Percentiles rank a stretch among this genome's conserved stretches.
Evolutionary conservation across 2,888 invertebrate species (phyloP).

Genomic region (Bedellia somnulentella): DNA sequence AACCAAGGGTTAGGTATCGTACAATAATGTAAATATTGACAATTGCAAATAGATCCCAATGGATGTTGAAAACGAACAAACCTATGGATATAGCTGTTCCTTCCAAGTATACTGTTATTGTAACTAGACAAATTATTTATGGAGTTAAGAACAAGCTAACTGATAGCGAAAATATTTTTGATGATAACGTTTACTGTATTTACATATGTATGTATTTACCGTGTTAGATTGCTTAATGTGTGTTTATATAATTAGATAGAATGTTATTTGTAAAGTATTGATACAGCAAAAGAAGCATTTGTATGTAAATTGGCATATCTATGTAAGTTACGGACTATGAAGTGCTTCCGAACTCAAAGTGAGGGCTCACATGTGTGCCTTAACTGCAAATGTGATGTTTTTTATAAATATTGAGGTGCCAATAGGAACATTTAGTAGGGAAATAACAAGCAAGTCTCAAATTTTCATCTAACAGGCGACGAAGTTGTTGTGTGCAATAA

Average conservation of each 20-base stretch:
- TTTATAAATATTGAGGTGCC: too few relatives aligned
- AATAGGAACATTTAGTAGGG: too few relatives aligned
- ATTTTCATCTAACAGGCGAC: too few relatives aligned
- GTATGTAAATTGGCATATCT: constrained; percentile 1
- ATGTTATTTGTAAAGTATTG: constrained; percentile 29
- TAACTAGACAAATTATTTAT: constrained; percentile 61
- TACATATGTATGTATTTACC: constrained; percentile 57
- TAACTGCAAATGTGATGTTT: constrained; percentile 20
- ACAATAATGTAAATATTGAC: too few relatives aligned
- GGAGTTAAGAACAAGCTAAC: constrained; percentile 52
- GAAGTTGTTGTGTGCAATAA: constrained; percentile 40
- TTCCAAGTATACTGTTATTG: constrained; percentile 56
- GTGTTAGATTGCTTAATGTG: constrained; percentile 44
- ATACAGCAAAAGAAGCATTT: constrained; percentile 2
- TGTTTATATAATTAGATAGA: constrained; percentile 39
- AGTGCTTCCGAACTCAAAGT: constrained; percentile 23
- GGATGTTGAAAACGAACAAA: too few relatives aligned
- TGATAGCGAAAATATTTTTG: constrained; percentile 46
- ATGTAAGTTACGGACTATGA: constrained; percentile 9
- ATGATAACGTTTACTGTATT: constrained; percentile 47
- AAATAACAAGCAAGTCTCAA: too few relatives aligned
- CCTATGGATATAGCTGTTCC: too few relatives aligned
- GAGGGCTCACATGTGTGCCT: constrained; percentile 40
- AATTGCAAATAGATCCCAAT: too few relatives aligned
- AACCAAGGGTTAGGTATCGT: too few relatives aligned